phyloP scores from a whole-genome alignment of 2,888 invertebrate genomes.

The Eupsilia transversa region DNA sequence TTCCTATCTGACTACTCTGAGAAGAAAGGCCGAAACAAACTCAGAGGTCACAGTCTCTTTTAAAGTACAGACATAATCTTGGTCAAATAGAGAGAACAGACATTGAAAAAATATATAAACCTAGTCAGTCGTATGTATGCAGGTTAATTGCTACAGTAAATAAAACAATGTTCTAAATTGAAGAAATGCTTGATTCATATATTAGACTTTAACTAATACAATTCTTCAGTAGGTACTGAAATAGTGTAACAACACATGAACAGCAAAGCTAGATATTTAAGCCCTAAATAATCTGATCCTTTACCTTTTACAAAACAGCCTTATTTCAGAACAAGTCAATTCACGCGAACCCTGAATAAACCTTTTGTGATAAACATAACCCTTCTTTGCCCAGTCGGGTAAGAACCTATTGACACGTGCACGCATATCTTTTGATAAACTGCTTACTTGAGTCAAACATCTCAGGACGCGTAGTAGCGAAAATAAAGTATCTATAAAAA shows the following conservation, averaged over 20 bases:
- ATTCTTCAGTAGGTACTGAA: not conserved
- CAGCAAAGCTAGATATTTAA: not conserved
- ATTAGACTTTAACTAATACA: not conserved
- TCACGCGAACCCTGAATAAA: constrained; percentile 28
- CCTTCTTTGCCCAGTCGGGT: constrained; percentile 24
- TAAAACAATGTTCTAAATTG: no score
- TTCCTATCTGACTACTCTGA: no score
- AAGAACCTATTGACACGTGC: constrained; percentile 45
- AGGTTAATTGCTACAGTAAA: not conserved
- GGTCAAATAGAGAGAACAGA: no score
- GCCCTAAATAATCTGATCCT: not conserved
- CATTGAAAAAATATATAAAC: not conserved
- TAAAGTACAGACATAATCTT: no score
- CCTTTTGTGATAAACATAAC: constrained; percentile 14
- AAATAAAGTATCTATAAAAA: constrained; percentile 44
- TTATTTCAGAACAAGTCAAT: constrained; percentile 18
- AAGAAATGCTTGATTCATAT: not conserved
- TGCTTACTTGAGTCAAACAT: constrained; percentile 51
- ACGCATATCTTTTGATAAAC: constrained; percentile 38
- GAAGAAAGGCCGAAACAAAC: no score
- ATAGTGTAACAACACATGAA: not conserved
- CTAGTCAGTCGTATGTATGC: not conserved
- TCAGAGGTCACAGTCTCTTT: no score
- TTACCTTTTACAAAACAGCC: not conserved
- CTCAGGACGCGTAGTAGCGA: constrained; percentile 15